These are phyloP conservation scores for Pseudomyrmex sp. DNA, from an alignment of 1,140 invertebrate genomes.

Conservation along the genomic window DNA sequence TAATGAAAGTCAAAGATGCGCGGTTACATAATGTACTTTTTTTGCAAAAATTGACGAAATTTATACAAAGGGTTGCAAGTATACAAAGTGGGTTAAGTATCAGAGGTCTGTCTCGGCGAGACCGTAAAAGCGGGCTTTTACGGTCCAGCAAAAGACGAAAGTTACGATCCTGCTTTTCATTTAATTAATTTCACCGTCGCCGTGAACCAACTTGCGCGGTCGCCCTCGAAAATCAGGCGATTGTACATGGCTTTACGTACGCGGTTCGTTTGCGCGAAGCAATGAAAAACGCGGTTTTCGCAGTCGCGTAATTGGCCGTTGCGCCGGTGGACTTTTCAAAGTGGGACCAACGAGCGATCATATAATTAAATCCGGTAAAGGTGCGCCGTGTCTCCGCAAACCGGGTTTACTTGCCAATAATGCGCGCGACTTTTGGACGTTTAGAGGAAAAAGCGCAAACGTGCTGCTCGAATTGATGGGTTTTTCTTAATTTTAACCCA, in stretches of 20 bases:
- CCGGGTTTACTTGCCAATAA: conserved; percentile 32
- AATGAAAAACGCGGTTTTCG: conserved; percentile 65
- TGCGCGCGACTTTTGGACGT: conserved; percentile 45
- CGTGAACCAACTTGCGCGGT: conserved; percentile 10
- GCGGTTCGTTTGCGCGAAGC: background rate
- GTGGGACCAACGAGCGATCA: conserved; percentile 40
- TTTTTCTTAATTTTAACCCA: conserved; percentile 30
- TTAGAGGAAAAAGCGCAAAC: conserved; percentile 67
- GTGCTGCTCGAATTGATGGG: conserved; percentile 3
- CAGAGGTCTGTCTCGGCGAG: conserved; percentile 24
- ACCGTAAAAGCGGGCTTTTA: conserved; percentile 71
- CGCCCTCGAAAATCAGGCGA: conserved; percentile 46
- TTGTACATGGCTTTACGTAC: conserved; percentile 50
- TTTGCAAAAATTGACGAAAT: background rate
- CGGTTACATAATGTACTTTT: background rate
- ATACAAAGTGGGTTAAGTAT: conserved; percentile 60
- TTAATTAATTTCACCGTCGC: conserved; percentile 72
- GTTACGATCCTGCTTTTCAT: conserved; percentile 75
- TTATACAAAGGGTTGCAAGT: conserved; percentile 16
- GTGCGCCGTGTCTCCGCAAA: conserved; percentile 37
- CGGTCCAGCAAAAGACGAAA: conserved; percentile 66
- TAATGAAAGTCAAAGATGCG: background rate
- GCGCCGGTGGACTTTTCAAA: conserved; percentile 62
- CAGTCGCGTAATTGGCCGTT: conserved; percentile 63
- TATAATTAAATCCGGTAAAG: conserved; percentile 70